phyloP scores from a whole-genome alignment of 1,140 invertebrate genomes.

The Dinoponera quadriceps region DNA sequence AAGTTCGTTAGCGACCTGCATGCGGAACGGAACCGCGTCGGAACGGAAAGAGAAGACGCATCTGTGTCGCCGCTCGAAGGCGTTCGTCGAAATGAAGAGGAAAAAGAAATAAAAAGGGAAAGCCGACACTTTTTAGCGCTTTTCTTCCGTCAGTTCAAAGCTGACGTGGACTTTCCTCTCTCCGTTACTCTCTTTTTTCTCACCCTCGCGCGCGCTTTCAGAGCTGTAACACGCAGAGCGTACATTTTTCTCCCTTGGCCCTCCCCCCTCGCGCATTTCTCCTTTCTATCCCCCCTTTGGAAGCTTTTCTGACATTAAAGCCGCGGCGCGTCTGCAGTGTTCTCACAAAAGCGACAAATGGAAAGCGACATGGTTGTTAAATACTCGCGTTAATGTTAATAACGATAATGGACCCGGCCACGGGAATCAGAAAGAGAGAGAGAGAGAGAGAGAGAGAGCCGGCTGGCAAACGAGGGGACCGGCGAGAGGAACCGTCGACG shows the following conservation, averaged over 20 bases:
- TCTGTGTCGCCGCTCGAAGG: conserved; percentile 51
- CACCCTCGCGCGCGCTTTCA: conserved; percentile 48
- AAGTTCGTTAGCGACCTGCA: background rate
- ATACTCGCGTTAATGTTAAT: conserved; percentile 69
- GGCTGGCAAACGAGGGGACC: background rate
- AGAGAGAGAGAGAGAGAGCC: background rate
- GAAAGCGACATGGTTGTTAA: conserved; percentile 61
- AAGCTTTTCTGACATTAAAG: conserved; percentile 64
- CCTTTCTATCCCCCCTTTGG: background rate
- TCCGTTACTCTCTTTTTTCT: conserved; percentile 10
- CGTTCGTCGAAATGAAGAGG: conserved; percentile 62
- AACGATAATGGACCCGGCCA: conserved; percentile 73
- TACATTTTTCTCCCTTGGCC: conserved; percentile 46
- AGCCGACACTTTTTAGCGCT: conserved; percentile 72
- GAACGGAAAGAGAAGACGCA: conserved; percentile 55
- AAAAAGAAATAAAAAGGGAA: background rate
- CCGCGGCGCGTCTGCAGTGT: conserved; percentile 26
- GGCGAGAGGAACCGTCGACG: background rate
- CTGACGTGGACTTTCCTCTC: conserved; percentile 17
- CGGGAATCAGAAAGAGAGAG: background rate
- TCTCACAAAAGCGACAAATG: conserved; percentile 61
- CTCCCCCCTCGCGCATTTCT: conserved; percentile 14
- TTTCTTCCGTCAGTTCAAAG: conserved; percentile 67
- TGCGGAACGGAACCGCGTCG: conserved; percentile 5
- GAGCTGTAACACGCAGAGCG: conserved; percentile 49